Conservation (phyloP, 1,140 invertebrate species). For the Scaptodrosophila lebanonensis region DNA sequence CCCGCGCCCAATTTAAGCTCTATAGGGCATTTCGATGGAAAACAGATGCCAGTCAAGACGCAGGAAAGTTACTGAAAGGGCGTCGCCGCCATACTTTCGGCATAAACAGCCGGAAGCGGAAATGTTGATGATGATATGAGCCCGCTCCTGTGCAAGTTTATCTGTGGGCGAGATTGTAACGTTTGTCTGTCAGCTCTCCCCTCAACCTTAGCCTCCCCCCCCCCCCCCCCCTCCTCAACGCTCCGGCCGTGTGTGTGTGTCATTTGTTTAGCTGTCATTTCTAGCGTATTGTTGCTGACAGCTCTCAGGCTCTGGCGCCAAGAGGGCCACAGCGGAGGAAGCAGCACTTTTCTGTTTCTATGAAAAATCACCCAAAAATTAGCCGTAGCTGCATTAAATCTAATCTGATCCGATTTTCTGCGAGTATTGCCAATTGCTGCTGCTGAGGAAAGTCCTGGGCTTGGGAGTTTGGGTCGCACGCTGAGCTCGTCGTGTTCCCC, state of each 20-base stretch:
- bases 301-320: slow-evolving; percentile 34
- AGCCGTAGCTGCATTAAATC: slow-evolving; percentile 68
- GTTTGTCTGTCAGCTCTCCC: slow-evolving; percentile 10
- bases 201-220: neutral
- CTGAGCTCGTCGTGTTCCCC: slow-evolving; percentile 1
- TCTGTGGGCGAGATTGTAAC: slow-evolving; percentile 12
- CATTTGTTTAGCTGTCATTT: slow-evolving; percentile 75
- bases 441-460: neutral
- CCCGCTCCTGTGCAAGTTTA: slow-evolving; percentile 12
- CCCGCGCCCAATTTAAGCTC: too few relatives aligned
- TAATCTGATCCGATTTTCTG: slow-evolving; percentile 75
- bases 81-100: slow-evolving; percentile 67
- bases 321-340: slow-evolving; percentile 15
- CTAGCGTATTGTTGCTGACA: slow-evolving; percentile 64
- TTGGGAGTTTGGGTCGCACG: slow-evolving; percentile 6
- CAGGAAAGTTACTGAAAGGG: too few relatives aligned
- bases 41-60: too few relatives aligned
- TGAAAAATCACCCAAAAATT: slow-evolving; percentile 69
- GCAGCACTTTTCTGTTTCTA: slow-evolving; percentile 26
- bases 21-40: too few relatives aligned
- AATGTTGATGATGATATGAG: slow-evolving; percentile 66
- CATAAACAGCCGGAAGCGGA: slow-evolving; percentile 74
- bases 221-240: neutral
- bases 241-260: slow-evolving; percentile 47
- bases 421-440: slow-evolving; percentile 62